Conservation (phyloP, 2,113 vertebrate species). For the Oostethus manadensis region DNA sequence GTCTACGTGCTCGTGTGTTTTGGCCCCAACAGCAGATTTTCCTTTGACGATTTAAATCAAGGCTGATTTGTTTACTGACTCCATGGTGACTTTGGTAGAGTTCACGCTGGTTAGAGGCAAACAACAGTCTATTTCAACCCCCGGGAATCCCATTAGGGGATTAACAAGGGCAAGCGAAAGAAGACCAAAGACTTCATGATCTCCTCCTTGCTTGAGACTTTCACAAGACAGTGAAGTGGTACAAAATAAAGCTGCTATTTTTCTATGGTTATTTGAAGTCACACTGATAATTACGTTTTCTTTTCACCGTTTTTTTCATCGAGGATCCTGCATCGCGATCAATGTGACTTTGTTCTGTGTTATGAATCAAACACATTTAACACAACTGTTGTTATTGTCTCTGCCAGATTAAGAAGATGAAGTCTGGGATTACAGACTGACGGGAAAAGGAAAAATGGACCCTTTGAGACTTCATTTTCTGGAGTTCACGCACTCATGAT, state of each 20-base stretch:
- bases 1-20: too few species aligned
- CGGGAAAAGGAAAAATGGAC: not conserved
- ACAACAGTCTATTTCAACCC: slow-evolving; percentile 61
- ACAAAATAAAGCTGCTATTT: not conserved
- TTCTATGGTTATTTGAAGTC: too few species aligned
- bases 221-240: not conserved
- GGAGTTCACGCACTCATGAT: not conserved
- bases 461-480: not conserved
- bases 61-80: slow-evolving; percentile 30
- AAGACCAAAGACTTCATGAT: slow-evolving; percentile 37
- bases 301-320: too few species aligned
- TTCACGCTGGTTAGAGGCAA: slow-evolving; percentile 50
- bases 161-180: slow-evolving; percentile 61
- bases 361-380: not conserved
- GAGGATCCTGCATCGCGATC: too few species aligned
- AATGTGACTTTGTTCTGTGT: too few species aligned
- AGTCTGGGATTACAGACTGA: not conserved
- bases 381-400: not conserved
- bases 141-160: slow-evolving; percentile 69
- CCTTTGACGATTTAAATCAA: not conserved
- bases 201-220: slow-evolving; percentile 1
- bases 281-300: not conserved
- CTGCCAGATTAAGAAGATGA: not conserved
- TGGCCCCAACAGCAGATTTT: too few species aligned
- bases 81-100: slow-evolving; percentile 52